These are phyloP conservation scores for Drosophila parvula DNA, from an alignment of 1,140 invertebrate genomes.

Conservation along the genomic window DNA sequence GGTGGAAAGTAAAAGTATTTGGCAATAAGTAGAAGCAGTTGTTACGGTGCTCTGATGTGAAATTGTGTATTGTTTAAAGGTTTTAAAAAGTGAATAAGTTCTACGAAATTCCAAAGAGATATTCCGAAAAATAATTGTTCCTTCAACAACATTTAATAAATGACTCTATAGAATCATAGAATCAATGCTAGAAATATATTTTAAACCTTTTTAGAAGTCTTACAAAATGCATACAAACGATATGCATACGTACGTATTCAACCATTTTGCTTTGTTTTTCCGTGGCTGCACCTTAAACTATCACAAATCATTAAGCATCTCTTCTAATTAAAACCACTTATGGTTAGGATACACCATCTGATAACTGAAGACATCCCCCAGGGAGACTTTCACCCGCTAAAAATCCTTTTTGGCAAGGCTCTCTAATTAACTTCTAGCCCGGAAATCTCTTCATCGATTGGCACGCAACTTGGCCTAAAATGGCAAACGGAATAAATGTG, in stretches of 20 bases:
- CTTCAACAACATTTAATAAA: too few species aligned
- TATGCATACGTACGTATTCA: not conserved
- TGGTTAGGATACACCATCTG: constrained; percentile 10
- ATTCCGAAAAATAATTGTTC: too few species aligned
- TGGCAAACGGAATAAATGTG: constrained; percentile 30
- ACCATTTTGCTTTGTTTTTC: not conserved
- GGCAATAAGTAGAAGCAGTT: constrained; percentile 17
- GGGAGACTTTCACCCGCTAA: constrained; percentile 31
- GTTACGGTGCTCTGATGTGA: not conserved
- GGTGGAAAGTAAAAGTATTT: constrained; percentile 43
- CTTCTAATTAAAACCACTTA: constrained; percentile 26
- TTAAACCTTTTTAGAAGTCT: not conserved
- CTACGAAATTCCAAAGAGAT: not conserved
- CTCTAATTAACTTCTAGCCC: constrained; percentile 36
- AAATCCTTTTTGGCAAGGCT: constrained; percentile 12
- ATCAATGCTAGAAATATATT: too few species aligned
- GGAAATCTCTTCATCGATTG: constrained; percentile 40
- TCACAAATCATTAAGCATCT: not conserved
- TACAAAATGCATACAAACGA: not conserved
- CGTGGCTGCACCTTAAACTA: not conserved
- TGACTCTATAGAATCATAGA: too few species aligned
- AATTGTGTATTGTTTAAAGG: not conserved
- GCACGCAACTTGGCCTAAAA: constrained; percentile 45
- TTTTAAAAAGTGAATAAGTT: not conserved
- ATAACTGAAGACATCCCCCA: constrained; percentile 8